phyloP scores from a whole-genome alignment of 2,797 vertebrate species.

The Clarias pachynema region DNA sequence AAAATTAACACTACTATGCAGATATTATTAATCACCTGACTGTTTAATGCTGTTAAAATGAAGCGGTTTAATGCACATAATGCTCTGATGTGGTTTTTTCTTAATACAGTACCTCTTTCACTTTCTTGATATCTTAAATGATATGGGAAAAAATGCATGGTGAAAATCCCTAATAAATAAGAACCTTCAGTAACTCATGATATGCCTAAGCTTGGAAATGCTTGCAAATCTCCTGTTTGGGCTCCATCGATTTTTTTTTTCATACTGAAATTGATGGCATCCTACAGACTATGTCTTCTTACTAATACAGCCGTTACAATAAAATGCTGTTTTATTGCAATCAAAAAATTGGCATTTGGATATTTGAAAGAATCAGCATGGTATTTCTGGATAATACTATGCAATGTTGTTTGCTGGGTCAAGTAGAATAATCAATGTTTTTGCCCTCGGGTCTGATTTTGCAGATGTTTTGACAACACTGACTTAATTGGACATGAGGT shows the following conservation, averaged over 20 bases:
- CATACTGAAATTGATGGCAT: not conserved
- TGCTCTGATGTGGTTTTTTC: not conserved
- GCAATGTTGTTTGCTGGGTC: not conserved
- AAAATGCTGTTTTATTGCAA: not conserved
- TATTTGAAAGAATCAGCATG: not conserved
- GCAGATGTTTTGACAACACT: not conserved
- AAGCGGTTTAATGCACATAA: no score
- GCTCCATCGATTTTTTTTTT: not conserved
- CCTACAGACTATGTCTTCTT: not conserved
- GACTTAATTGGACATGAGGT: not conserved
- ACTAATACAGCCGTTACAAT: slow-evolving; percentile 2
- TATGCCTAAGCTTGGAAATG: not conserved
- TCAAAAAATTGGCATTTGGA: not conserved
- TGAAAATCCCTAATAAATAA: no score
- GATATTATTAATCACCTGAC: not conserved
- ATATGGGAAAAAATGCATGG: not conserved
- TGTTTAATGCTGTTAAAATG: not conserved
- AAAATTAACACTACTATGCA: not conserved
- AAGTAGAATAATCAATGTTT: not conserved
- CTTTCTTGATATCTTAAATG: not conserved
- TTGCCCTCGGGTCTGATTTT: not conserved
- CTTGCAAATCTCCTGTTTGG: not conserved
- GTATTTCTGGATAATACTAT: not conserved
- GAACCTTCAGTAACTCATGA: not conserved
- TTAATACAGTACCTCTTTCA: not conserved